These are phyloP conservation scores for Platorchestia sp. DNA, from an alignment of 1,140 invertebrate genomes.

Conservation along the genomic window DNA sequence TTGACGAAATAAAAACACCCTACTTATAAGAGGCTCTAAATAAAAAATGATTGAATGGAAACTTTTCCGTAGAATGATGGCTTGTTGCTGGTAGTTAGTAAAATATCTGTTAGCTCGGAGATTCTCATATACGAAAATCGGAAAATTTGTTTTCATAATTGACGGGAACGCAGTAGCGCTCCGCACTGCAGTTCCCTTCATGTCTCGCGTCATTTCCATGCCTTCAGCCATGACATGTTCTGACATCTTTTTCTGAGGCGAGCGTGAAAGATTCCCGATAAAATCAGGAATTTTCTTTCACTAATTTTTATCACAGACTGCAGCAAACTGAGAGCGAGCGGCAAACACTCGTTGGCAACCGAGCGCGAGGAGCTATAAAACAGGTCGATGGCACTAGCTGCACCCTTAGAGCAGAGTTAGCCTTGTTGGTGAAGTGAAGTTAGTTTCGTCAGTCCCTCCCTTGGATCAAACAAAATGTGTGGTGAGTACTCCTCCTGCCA, in stretches of 20 bases:
- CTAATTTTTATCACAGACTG: not conserved
- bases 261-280: not conserved
- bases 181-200: not conserved
- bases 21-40: too few species aligned
- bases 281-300: not conserved
- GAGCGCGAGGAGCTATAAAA: constrained; percentile 4
- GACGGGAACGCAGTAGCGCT: not conserved
- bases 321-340: not conserved
- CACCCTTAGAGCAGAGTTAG: not conserved
- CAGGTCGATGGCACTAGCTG: not conserved
- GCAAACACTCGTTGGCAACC: constrained; percentile 31
- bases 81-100: too few species aligned
- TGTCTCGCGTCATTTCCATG: not conserved
- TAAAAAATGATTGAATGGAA: too few species aligned
- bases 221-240: not conserved
- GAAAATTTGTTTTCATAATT: not conserved
- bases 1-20: too few species aligned
- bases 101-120: too few species aligned
- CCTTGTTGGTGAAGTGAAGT: not conserved
- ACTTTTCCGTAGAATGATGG: too few species aligned
- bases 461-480: constrained; percentile 42
- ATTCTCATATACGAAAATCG: too few species aligned
- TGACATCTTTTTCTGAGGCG: not conserved
- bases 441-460: not conserved
- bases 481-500: not conserved